Evolutionary conservation across 1,140 invertebrate species (phyloP), one percentile per base, ranked within the genome.

Genomic region (Popillia japonica): DNA sequence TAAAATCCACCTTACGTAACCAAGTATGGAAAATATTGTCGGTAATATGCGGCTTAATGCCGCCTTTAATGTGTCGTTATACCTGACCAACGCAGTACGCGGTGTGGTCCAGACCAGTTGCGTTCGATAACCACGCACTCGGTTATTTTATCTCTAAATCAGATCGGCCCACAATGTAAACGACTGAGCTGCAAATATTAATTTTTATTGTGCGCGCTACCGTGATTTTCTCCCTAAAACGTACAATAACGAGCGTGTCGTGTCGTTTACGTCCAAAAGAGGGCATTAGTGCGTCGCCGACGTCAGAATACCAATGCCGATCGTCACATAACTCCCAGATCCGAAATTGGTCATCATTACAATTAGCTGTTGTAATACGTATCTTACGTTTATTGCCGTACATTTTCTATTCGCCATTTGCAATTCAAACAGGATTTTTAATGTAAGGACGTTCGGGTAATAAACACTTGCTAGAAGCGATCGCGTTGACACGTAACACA

Each of bases 261-360:
- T 73, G 73, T 40, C 72, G 41, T 72, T 55, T 78, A 74, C 55
- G 40, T 44, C 77, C 68, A 44, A 78, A 78, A 68, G 61, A 17
- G 40, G 77, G 77, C 17, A 78, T 78, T 74, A 48, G 41, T 40
- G 72, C 40, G 72, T 41, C 73, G 34, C 61, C 72, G 48, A 41
- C 68, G 40, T 40, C 34, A 74, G 72, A 78, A 78, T 78, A 78
- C 77, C 72, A 78, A 78, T 78, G 77, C 27, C 77, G 77, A 55
- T 74, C 22, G 77, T 74, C 68, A 78, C 77, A 78, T 78, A 78
- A 48, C 72, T 78, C 23, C 41, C 42, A 4, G 10, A 48, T 72
- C 77, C 77, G 72, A 78, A 77, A 72, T 73, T 74, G 42, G 77
- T 44, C 77, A 78, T 78, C 77, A 78, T 78, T 78, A 74, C 68